Base-by-base conservation (phyloP, 2,113 vertebrate genomes). In the Toxotes chatareus region DNA sequence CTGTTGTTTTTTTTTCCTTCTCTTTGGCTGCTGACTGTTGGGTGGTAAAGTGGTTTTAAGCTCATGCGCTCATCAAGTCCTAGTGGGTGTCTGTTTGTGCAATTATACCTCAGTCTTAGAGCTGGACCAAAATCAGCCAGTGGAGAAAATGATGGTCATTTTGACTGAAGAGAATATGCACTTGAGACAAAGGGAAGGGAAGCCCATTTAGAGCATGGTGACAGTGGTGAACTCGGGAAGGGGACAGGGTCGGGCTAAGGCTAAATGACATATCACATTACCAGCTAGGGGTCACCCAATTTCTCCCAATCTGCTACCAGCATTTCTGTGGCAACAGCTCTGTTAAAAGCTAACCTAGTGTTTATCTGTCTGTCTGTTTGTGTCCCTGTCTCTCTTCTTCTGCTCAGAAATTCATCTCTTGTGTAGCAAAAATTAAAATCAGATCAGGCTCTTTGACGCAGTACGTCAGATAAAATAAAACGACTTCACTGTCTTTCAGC, bases 181-280 rank as follows among this genome's bases (percentile, higher is more conserved):
- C 93, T 94, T 94, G 93, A 95, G 91, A 93, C 91, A 91, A 93
- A 91, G 88, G 89, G 84, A 93, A 87, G 89, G 90, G 93, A 94
- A 93, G 88, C 87, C 84, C 88, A 93, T 94, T 92, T 91, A 88
- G 75, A 91, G 85, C 76, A 44, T 60, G 69, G 87, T 85, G 82
- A 90, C 73, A 63, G 81, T 44, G 76, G 74, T 82, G 88, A 80
- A 91, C 85, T 79, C 73, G 61, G 63, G 67, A 36, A 87, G 87
- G 88, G 84, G 80, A 89, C 72, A 44, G 80, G 93, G 93, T 93
- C 89, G 40, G 74, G 82, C 82, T 86, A 82, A 89, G 91, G 91
- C 92, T 93, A 94, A 93, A 93, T 87, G 92, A 91, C 91, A 93
- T 85, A 91, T 93, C 91, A 82, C 88, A 93, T 91, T 90, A 91